phyloP scores from a whole-genome alignment of 1,140 invertebrate genomes.

The Drosophila sp. region DNA sequence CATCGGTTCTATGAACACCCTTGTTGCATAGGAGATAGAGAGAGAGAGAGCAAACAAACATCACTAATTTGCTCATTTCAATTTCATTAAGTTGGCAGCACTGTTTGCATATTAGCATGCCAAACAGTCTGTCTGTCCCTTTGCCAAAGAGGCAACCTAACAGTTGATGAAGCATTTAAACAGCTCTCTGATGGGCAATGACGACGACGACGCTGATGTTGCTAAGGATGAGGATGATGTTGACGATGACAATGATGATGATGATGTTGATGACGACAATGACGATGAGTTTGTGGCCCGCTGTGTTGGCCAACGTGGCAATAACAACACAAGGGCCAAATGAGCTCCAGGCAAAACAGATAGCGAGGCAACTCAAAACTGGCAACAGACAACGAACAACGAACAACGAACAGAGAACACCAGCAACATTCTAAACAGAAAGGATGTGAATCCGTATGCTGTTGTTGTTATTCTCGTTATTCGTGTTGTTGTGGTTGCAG shows the following conservation, averaged over 20 bases:
- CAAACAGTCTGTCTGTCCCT: slow-evolving; percentile 60
- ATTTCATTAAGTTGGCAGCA: slow-evolving; percentile 79
- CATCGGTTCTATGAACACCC: not conserved
- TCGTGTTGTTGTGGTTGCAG: slow-evolving; percentile 17
- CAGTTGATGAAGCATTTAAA: slow-evolving; percentile 67
- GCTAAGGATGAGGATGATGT: slow-evolving; percentile 17
- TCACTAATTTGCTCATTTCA: slow-evolving; percentile 80
- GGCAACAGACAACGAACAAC: slow-evolving; percentile 18
- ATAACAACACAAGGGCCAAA: slow-evolving; percentile 60
- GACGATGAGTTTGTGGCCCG: slow-evolving; percentile 39
- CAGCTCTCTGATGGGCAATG: slow-evolving; percentile 66
- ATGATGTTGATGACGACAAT: slow-evolving; percentile 8
- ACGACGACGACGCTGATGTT: slow-evolving; percentile 37
- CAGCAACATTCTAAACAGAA: slow-evolving; percentile 15
- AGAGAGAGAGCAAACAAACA: too few relatives aligned
- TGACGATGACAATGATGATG: slow-evolving; percentile 9
- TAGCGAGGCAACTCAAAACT: slow-evolving; percentile 36
- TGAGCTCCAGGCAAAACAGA: slow-evolving; percentile 53
- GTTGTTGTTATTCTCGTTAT: too few relatives aligned
- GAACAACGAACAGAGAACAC: slow-evolving; percentile 8
- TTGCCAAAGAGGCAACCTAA: slow-evolving; percentile 15
- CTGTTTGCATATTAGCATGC: slow-evolving; percentile 80
- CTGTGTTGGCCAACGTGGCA: slow-evolving; percentile 12
- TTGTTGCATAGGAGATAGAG: slow-evolving; percentile 37
- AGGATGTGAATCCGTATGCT: slow-evolving; percentile 36